Evolutionary conservation across 2,888 invertebrate genomes (phyloP), one percentile per base, ranked within the genome.

Genomic region (Ophion ventricosus): DNA sequence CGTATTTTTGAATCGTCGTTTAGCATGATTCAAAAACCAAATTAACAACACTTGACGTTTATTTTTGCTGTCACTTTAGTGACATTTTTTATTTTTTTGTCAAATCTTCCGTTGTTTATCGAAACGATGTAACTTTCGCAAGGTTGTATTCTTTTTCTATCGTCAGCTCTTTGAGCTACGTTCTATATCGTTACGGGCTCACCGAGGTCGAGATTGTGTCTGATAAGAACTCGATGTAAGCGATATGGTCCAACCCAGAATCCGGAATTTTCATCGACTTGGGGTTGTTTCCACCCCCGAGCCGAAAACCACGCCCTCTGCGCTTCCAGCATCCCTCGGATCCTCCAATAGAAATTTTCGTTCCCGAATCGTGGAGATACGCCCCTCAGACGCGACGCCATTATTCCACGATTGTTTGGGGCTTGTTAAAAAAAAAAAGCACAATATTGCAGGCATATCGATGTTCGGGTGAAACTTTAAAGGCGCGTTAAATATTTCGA

Each of bases 271-370:
- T 23, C 85, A 73, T 61, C 80, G 67, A 73, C 57, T 25, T 49
- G 75, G 74, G 80, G 80, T 77, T n/a, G 80, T 81, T 85, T 85
- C 82, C 75, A 84, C 83, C 87, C 87, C 80, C 70, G 8, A 49
- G 77, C 26, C 64, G 70, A 69, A 84, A 76, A 83, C 86, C 87
- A 87, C 88, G 87, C 88, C 88, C 87, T 83, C 35, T 11, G 35
- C 49, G 25, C 57, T 80, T 73, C 76, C 83, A 84, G 76, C 80
- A 85, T 86, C 86, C 82, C 81, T 66, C 59, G 26, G 25, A 77
- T 84, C 78, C 72, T 73, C 90, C 90, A 90, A 90, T 90, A 74
- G 81, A 80, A 86, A 72, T 74, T 78, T 73, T 29, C 73, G 35
- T 43, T 56, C 54, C 49, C 1, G 69, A 40, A 10, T 57, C 20